phyloP scores from a whole-genome alignment of 2,113 vertebrate genomes.

The Murina feae region DNA sequence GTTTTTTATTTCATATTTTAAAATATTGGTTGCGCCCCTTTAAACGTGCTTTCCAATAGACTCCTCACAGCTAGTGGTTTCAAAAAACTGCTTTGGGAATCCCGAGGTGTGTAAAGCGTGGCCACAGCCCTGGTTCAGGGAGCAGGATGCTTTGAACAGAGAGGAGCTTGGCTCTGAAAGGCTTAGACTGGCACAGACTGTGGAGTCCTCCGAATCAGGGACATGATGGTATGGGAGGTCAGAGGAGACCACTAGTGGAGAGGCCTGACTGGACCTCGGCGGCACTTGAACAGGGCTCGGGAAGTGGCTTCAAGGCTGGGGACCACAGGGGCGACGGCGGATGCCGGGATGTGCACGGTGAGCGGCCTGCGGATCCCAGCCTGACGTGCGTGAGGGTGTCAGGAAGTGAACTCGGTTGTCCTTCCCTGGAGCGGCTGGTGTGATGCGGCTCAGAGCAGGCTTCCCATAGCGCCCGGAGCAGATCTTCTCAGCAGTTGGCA shows the following conservation, averaged over 20 bases:
- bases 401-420: not conserved
- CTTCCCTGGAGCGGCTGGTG: not conserved
- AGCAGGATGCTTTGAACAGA: not conserved
- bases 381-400: not conserved
- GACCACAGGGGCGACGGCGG: rapidly evolving
- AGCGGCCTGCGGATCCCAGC: not conserved
- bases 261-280: not conserved
- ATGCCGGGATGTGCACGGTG: not conserved
- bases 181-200: not conserved
- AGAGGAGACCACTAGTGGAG: not conserved
- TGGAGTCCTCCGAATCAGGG: not conserved
- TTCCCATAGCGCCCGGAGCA: constrained; percentile 75
- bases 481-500: constrained; percentile 73
- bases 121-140: not conserved
- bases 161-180: not conserved
- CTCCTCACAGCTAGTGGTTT: not conserved
- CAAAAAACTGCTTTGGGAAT: not conserved
- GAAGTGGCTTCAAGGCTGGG: not conserved
- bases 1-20: constrained; percentile 2
- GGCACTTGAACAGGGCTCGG: not conserved
- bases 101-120: not conserved
- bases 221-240: not conserved
- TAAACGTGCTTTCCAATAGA: not conserved
- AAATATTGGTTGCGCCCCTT: not conserved
- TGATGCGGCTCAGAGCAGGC: constrained; percentile 30